Base-by-base conservation (phyloP, 2,797 vertebrate species). In the Synanceia verrucosa region DNA sequence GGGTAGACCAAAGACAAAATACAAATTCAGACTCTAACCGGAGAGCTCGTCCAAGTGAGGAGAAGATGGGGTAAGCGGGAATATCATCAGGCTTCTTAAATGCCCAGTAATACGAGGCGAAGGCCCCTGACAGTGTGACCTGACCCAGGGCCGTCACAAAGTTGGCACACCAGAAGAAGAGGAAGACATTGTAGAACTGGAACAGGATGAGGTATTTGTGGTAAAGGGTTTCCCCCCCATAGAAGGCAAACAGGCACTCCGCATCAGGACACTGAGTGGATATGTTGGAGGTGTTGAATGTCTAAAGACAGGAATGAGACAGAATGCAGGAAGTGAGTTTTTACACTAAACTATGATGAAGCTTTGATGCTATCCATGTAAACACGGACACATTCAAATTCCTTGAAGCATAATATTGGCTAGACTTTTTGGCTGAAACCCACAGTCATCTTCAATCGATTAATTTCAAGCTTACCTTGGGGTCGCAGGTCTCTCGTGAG, bases 71-170 rank as follows among this genome's bases (percentile, higher is more conserved):
- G 86, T 82, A 96, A 3, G 96, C 93, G 0, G 97, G 97, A 56
- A 99, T 92, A 82, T 99, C 95, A 0, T 96, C 94, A 0, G 97
- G 97, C 66, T 99, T 99, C 78, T 94, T 95, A 81, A 97, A 96
- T 69, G 98, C 96, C 98, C 98, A 99, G 77, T 99, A 99, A 90
- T 98, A 99, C 0, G 97, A 99, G 3, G 98, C 97, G 0, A 99
- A 99, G 23, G 97, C 97, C 0, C 98, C 98, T 0, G 97, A 94
- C 66, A 99, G 84, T 0, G 97, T 98, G 73, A 98, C 95, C 91
- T 99, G 97, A n/a, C 97, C 97, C 89, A 99, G 87, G 0, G 97
- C 98, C 0, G 96, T 96, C 72, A 96, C 94, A 1, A 99, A 99
- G 92, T 99, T 99, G 84, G 93, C 94, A 0, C 97, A 92, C 98